A percentile compares a stretch with the other conserved stretches of the same genome.
phyloP scores from a whole-genome alignment of 2,113 vertebrate genomes.

The Coracopsis vasa region DNA sequence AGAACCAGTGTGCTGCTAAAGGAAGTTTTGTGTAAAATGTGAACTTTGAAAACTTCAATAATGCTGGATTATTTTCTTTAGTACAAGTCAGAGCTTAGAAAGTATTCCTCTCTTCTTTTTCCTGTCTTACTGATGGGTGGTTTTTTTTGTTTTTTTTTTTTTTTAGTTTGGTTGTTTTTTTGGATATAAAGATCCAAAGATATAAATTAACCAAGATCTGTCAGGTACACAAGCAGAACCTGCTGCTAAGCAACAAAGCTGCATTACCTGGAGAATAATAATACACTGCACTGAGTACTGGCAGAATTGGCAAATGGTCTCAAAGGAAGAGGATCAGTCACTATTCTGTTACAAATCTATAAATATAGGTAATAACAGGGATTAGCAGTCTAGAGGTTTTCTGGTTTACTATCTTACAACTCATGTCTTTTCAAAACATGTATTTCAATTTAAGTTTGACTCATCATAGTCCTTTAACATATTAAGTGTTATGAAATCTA shows the following conservation, averaged over 20 bases:
- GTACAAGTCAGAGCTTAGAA: not conserved
- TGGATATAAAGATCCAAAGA: not conserved
- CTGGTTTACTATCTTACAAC: constrained; percentile 26
- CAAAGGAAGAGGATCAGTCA: constrained; percentile 21
- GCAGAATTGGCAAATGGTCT: constrained; percentile 47
- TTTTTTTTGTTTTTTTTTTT: not conserved
- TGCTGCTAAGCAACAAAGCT: constrained; percentile 67
- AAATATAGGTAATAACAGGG: constrained; percentile 4
- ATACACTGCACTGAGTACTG: not conserved
- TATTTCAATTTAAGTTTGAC: constrained; percentile 39
- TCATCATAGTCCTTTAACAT: constrained; percentile 24
- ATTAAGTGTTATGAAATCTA: constrained; percentile 43
- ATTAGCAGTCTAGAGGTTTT: constrained; percentile 44
- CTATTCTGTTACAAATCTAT: constrained; percentile 33
- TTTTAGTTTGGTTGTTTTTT: not conserved
- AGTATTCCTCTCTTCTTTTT: not conserved
- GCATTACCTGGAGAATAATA: constrained; percentile 20
- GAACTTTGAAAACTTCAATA: not conserved
- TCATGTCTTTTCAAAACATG: constrained; percentile 22
- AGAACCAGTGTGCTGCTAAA: not conserved
- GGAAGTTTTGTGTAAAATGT: not conserved
- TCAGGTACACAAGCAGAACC: not conserved
- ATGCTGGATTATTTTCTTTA: not conserved
- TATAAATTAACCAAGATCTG: not conserved
- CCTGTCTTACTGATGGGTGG: not conserved